Conservation (phyloP, 2,113 vertebrate species). For the Campylomormyrus numenius region DNA sequence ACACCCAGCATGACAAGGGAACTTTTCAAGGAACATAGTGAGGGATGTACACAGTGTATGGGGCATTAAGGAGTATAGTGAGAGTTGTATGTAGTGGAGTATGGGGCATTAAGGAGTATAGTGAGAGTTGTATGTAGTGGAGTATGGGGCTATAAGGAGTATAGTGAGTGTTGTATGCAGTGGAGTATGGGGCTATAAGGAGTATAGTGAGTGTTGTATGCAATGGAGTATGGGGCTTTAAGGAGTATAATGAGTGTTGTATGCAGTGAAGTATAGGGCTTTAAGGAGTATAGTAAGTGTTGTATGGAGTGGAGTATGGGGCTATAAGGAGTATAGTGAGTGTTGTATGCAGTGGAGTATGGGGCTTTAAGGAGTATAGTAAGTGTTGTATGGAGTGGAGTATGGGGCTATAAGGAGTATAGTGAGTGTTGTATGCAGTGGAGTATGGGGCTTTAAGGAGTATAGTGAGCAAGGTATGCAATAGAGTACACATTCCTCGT, state of each 20-base stretch:
- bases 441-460: not conserved
- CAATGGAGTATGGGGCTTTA: not conserved
- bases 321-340: not conserved
- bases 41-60: not conserved
- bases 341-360: not conserved
- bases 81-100: not conserved
- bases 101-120: not conserved
- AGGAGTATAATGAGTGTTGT: not conserved
- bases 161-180: not conserved
- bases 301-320: not conserved
- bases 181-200: not conserved
- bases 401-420: not conserved
- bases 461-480: not conserved
- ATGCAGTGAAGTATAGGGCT: not conserved
- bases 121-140: not conserved
- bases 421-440: not conserved
- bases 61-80: not conserved
- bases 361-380: not conserved
- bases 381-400: not conserved
- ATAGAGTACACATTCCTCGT: not conserved
- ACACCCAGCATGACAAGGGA: not conserved
- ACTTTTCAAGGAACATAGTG: not conserved
- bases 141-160: not conserved
- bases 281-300: not conserved
- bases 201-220: not conserved